Percentiles rank a stretch among this genome's conserved stretches.
Conservation (phyloP, 2,797 vertebrate species). For the Hydrophis major region DNA sequence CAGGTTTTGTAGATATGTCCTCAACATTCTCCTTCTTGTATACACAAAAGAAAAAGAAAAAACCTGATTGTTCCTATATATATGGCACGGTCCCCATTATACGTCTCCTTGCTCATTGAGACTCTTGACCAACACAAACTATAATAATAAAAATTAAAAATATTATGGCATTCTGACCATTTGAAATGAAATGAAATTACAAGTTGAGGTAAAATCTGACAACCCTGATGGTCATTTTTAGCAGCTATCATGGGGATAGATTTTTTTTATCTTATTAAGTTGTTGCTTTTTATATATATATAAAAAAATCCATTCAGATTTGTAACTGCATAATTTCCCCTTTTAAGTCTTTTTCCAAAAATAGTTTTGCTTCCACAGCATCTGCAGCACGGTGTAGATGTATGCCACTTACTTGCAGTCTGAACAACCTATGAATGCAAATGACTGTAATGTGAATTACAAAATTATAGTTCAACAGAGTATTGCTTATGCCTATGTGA, state of each 20-base stretch:
- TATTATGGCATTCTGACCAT: constrained; percentile 6
- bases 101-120: neutral
- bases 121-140: neutral
- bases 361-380: constrained; percentile 46
- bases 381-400: constrained; percentile 35
- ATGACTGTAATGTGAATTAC: constrained; percentile 18
- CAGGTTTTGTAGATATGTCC: neutral
- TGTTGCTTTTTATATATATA: constrained; percentile 30
- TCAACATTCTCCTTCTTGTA: neutral
- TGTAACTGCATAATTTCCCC: constrained; percentile 45
- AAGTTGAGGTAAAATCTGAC: constrained; percentile 51
- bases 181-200: constrained; percentile 53
- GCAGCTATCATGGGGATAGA: constrained; percentile 52
- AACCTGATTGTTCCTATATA: neutral
- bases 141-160: neutral
- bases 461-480: constrained; percentile 27
- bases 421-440: constrained; percentile 11
- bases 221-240: constrained; percentile 41
- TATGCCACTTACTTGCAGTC: constrained; percentile 51
- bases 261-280: constrained; percentile 49
- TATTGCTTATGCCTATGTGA: neutral
- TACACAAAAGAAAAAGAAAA: neutral
- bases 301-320: constrained; percentile 35
- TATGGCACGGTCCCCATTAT: neutral
- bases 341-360: constrained; percentile 31